Base-by-base conservation (phyloP, 64 coral and sea anemone species). In the Actinia equina region DNA sequence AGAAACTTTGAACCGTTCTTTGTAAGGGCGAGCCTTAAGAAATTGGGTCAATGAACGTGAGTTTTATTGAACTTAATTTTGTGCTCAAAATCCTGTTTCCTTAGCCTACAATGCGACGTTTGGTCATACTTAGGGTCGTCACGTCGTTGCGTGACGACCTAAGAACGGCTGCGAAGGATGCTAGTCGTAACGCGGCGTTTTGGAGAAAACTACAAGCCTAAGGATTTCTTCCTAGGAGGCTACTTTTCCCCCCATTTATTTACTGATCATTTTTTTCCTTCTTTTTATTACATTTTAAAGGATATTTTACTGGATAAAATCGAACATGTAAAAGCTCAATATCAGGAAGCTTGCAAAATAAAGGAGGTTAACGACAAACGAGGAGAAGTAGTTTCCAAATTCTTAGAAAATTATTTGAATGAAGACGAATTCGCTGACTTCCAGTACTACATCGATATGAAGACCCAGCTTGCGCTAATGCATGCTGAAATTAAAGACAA, bases 391-490 rank as follows among this genome's bases (percentile, higher is more conserved):
- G 97, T 99, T 60, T 95, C 97, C 2, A 95, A 89, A 63, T 90
- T 99, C 79, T 81, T 99, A 82, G 93, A 99, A 79, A 91, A 95
- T 77, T 95, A 95, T 51, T 86, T 93, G 20, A 61, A 93, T 26
- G 97, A 99, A 22, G 93, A 99, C 43, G 86, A 95, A 80, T 95
- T 91, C 70, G 97, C 97, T 1, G 97, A 99, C 83, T 99, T 99
- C 83, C 97, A 99, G 80, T 95, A 99, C 83, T 99, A 95, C 77
- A 95, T 99, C 63, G 97, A 99, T 45, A 99, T 99, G 97, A 99
- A 99, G 84, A 99, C 97, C 17, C 97, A 99, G 19, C 91, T 99
- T 9, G 97, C 97, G 3, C 20, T 99, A 25, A 99, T 92, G 91
- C 97, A 93, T 52, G 97, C 97, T 12, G 97, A 99, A 46, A 99